Evolutionary conservation across 2,797 vertebrate species (phyloP), one percentile per base, ranked within the genome.

Genomic region (Melanotaenia pygmaea): DNA sequence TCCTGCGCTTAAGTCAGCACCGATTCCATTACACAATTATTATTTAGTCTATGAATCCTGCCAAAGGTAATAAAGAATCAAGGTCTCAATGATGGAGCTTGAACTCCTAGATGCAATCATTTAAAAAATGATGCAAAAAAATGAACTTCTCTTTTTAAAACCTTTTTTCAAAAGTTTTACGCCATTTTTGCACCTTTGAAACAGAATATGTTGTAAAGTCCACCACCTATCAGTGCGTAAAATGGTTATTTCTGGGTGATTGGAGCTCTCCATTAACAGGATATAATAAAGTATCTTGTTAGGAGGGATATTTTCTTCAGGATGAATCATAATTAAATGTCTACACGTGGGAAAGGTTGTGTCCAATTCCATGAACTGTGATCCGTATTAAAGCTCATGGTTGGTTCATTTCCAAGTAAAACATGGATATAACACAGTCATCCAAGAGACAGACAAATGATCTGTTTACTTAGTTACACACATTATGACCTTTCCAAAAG

Each of bases 1-100:
- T 86, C 84, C 80, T 63, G 70, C 73, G 66, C 89, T 89, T 86
- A 64, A 85, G 67, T 63, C 74, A 64, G 84, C 82, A 81, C 79
- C 47, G 66, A 78, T 90, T 90, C 88, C 88, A 87, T 91, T 87
- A 89, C 86, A 87, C 88, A 87, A 88, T 79, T 83, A 87, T 89
- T 87, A 91, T 91, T 92, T 90, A 89, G 91, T 90, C 86, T 90
- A 64, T 74, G 65, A 72, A 47, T 82, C 74, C 61, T 83, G 92
- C 89, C 91, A 92, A 89, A 7, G 71, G 74, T 66, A 91, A 92
- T 87, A 92, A 85, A 86, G 89, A 80, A 66, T 38, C 72, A 91
- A 87, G 59, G 86, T 79, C 72, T 86, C 78, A 70, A 40, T 8
- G 64, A 66, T 86, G 81, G 81, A 89, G 84, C 86, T 43, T 70